Base-by-base conservation (phyloP, 1,140 invertebrate genomes). In the Drosophila lini region DNA sequence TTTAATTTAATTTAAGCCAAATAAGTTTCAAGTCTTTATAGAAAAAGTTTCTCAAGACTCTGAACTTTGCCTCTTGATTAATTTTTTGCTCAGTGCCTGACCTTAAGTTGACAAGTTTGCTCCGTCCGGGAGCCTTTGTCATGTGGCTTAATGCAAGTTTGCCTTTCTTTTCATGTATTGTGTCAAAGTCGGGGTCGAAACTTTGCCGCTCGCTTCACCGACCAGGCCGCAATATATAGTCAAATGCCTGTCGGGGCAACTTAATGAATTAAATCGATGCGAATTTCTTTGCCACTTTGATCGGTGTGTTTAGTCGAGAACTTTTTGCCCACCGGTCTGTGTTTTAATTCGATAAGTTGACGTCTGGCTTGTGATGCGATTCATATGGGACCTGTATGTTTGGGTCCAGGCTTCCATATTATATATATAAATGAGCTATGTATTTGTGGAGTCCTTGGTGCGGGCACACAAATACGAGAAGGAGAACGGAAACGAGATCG, bases 211-310 rank as follows among this genome's bases (percentile, higher is more conserved):
- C 36, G 78, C 61, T 38, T 50, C 42, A 42, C 53, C 13, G 59
- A 69, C 63, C 52, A 47, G 44, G 32, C 36, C 74, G 44, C 61
- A 69, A 68, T 44, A 42, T 42, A 32, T 59, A 57, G 44, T 52
- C 25, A 69, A 76, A 79, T 74, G 69, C 42, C 65, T 38, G 32
- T 7, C 11, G 28, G 45, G 31, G 25, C 47, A 67, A 75, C 70
- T 69, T 80, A 79, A 79, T 79, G 73, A 89, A 83, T 89, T 88
- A 84, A 88, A 89, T 88, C 82, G 74, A 88, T 78, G 82, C 79
- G 69, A 80, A 89, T 78, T 89, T 73, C 56, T 47, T 55, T 62
- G 70, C 71, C 63, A 84, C 82, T 83, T 88, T 89, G 84, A 88
- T 88, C 86, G 79, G 74, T 59, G 74, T 59, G 67, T 88, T 89